phyloP scores from a whole-genome alignment of 2,113 vertebrate genomes.

The Mormyrus iriodes region DNA sequence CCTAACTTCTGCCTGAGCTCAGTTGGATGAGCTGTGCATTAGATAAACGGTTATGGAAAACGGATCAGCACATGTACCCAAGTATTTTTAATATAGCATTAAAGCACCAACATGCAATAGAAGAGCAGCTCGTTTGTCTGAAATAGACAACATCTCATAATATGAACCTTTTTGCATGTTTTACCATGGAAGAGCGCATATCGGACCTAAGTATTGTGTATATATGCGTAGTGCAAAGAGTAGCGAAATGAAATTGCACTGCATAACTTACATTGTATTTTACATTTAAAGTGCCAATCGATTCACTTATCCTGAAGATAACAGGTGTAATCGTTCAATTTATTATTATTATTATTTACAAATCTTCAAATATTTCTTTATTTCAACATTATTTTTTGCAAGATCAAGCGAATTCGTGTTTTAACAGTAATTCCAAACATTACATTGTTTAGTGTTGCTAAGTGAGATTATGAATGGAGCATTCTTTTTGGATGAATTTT shows the following conservation, averaged over 20 bases:
- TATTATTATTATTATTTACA: not conserved
- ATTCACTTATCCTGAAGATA: not conserved
- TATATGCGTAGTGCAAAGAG: not conserved
- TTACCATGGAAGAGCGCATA: not conserved
- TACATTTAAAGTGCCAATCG: not conserved
- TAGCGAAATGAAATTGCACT: not conserved
- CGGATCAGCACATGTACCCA: not conserved
- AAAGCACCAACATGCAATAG: not conserved
- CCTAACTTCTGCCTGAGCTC: not conserved
- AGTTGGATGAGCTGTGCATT: not conserved
- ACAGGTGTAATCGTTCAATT: not conserved
- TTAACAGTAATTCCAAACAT: not conserved
- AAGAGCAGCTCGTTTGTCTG: not conserved
- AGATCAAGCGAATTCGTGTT: not conserved
- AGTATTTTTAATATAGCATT: not conserved
- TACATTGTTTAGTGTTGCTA: not conserved
- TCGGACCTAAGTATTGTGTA: not conserved
- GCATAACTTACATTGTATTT: not conserved
- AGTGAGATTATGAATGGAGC: not conserved
- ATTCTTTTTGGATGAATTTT: not conserved
- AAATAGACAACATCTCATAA: not conserved
- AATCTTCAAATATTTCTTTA: not conserved
- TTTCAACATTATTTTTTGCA: not conserved
- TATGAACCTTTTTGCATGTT: not conserved
- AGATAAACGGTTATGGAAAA: not conserved